Conservation (phyloP, 2,113 vertebrate species). For the Platichthys stellatus region DNA sequence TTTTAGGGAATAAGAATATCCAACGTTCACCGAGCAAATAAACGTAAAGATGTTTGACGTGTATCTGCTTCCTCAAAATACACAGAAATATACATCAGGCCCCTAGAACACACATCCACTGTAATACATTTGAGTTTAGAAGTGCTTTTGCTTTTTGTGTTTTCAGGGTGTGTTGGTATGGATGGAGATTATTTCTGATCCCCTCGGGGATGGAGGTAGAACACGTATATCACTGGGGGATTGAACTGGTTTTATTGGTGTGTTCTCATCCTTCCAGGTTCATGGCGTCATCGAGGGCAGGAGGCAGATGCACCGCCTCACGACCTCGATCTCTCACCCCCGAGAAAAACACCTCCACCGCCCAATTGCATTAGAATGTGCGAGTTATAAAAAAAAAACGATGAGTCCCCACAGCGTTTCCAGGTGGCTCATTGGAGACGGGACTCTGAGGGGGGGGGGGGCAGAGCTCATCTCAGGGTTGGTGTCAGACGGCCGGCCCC, state of each 20-base stretch:
- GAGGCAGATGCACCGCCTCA: constrained; percentile 26
- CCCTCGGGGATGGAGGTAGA: neutral
- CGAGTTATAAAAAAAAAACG: constrained; percentile 21
- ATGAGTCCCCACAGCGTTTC: constrained; percentile 31
- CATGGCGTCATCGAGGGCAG: constrained; percentile 14
- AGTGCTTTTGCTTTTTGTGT: no score
- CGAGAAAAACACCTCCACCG: neutral
- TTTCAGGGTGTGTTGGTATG: no score
- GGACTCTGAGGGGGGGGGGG: constrained; percentile 1
- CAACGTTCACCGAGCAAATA: no score
- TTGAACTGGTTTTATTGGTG: neutral
- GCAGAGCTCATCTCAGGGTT: constrained; percentile 25
- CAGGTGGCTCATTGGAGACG: constrained; percentile 43
- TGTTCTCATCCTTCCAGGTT: neutral
- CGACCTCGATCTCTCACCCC: constrained; percentile 50
- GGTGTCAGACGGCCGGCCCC: constrained; percentile 26
- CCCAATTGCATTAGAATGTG: constrained; percentile 32
- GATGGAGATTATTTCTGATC: no score
- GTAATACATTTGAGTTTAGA: no score
- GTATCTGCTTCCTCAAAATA: no score
- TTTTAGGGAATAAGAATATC: no score
- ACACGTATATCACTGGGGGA: neutral
- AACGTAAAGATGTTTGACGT: no score
- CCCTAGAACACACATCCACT: no score
- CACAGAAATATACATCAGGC: no score